Evolutionary conservation across 1,140 invertebrate species (phyloP).

Genomic region (Solen grandis): DNA sequence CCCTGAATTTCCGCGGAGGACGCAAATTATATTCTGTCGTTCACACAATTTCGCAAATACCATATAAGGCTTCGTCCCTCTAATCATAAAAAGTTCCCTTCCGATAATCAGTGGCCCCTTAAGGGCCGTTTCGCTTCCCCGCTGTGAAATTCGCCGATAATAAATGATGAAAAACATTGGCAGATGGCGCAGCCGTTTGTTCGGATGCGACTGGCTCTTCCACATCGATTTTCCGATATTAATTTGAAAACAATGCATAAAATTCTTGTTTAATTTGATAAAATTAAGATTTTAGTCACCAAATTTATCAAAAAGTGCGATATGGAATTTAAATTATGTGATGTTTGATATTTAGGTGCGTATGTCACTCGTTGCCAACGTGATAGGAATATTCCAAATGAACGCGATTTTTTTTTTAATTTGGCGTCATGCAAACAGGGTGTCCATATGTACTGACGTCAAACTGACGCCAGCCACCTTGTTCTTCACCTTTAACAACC

Average conservation of each 20-base stretch:
- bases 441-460: too few relatives aligned
- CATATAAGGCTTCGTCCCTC: conserved; percentile 51
- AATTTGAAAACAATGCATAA: conserved; percentile 54
- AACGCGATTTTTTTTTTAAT: too few relatives aligned
- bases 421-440: too few relatives aligned
- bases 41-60: conserved; percentile 35
- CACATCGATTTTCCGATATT: conserved; percentile 48
- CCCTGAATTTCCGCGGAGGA: conserved; percentile 23
- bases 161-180: conserved; percentile 37
- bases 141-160: conserved; percentile 8
- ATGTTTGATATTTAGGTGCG: too few relatives aligned
- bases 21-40: conserved; percentile 37
- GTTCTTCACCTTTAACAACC: too few relatives aligned
- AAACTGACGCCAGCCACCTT: too few relatives aligned
- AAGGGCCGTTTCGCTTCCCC: conserved; percentile 43
- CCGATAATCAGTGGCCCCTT: conserved; percentile 43
- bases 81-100: conserved; percentile 52
- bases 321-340: too few relatives aligned
- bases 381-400: too few relatives aligned
- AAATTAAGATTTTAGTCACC: conserved; percentile 12
- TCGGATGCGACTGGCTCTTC: conserved; percentile 25
- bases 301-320: neutral
- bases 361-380: too few relatives aligned
- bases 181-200: conserved; percentile 46
- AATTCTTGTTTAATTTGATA: conserved; percentile 48